Conservation (phyloP, 2,113 vertebrate genomes). For the Phyllostomus discolor region DNA sequence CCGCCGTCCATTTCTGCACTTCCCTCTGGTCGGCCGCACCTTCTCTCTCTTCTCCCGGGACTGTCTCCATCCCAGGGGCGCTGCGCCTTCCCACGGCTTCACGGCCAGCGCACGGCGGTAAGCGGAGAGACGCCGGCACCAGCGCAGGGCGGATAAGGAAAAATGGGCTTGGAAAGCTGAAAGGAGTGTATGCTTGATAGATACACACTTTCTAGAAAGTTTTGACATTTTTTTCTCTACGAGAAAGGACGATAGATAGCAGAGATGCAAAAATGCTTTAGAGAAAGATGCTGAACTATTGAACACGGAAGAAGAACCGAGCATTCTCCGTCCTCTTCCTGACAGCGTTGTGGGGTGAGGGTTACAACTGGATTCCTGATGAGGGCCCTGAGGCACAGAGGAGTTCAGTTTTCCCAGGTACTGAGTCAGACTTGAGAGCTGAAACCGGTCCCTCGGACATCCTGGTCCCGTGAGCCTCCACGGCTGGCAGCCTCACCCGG, state of each 20-base stretch:
- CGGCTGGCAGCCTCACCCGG: background rate
- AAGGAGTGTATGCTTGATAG: background rate
- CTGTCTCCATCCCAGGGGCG: background rate
- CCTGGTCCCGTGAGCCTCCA: background rate
- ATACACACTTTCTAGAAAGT: background rate
- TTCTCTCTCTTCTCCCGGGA: background rate
- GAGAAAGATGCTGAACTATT: background rate
- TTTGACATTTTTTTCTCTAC: background rate
- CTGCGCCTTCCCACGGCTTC: background rate
- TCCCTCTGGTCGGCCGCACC: background rate
- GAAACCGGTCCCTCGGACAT: background rate
- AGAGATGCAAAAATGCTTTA: background rate
- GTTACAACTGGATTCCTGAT: background rate
- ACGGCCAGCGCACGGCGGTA: too few relatives aligned
- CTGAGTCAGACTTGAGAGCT: background rate
- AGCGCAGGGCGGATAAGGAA: background rate
- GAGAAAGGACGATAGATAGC: background rate
- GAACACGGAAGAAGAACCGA: accelerated
- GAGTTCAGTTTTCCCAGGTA: background rate
- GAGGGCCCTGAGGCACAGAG: background rate
- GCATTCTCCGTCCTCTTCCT: background rate
- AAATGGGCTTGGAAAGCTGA: background rate
- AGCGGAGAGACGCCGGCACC: background rate
- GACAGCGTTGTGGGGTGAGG: background rate
- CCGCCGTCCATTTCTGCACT: background rate